Evolutionary conservation across 2,797 vertebrate genomes (phyloP), one percentile per base, ranked within the genome.

Genomic region (Coccyzus lansbergi): DNA sequence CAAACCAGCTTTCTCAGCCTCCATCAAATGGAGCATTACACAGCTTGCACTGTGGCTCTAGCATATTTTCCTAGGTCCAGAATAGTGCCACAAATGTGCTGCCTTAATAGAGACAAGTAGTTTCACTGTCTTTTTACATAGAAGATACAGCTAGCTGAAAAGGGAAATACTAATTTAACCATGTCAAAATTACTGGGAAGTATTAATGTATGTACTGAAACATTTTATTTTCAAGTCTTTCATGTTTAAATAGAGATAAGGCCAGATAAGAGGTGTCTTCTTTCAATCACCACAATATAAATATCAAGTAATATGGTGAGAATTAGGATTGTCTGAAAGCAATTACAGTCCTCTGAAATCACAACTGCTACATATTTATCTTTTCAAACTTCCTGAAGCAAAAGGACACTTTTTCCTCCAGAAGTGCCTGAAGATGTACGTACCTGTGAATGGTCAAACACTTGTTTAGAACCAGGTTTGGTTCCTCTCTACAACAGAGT

Each of bases 21-120:
- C 52, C 76, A 14, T 1, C 51, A 76, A 92, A 52, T 1, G 1
- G 26, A 92, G 58, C 9, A 0, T 88, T 92, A 92, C 22, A 14
- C 72, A 81, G 93, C 19, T 40, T 9, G 26, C 4, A 7, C 72
- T 88, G 84, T 86, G 94, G 86, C 92, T 94, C 90, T 92, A 93
- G 90, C 86, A 96, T 81, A 86, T 91, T 83, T 81, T 29, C 58
- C 52, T 65, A 93, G 72, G 16, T 38, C 31, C 55, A 20, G 71
- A 85, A 28, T n/a, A 75, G 60, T 59, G 52, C 64, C 33, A 77
- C 62, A 75, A 59, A 92, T 59, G 74, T 90, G 63, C 71, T 94
- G 75, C 69, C 75, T 87, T 65, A 33, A 78, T n/a, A 69, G 11
- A 86, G 79, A 60, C 12, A 81, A 69, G 55, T 31, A 85, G 33